Conservation (phyloP, 2,888 invertebrate species). For the Drosophila setosimentum region DNA sequence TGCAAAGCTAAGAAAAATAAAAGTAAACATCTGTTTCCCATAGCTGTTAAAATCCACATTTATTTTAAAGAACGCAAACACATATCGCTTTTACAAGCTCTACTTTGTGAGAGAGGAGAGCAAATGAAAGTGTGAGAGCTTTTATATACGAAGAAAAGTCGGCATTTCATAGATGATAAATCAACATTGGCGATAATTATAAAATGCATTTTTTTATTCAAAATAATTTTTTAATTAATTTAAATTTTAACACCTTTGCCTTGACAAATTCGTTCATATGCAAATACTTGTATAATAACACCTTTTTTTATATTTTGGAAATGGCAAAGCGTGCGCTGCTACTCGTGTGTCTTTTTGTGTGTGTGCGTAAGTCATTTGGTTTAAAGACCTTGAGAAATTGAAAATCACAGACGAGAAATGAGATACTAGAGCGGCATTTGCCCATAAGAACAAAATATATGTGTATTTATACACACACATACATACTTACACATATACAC, state of each 20-base stretch:
- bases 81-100: not conserved
- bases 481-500: conserved; percentile 1
- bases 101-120: not conserved
- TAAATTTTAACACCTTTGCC: conserved; percentile 41
- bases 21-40: conserved; percentile 18
- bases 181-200: conserved; percentile 9
- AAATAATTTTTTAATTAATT: conserved; percentile 19
- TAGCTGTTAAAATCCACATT: conserved; percentile 13
- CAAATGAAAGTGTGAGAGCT: not conserved
- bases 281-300: conserved; percentile 32
- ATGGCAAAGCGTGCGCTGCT: conserved; percentile 48
- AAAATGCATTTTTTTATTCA: conserved; percentile 1
- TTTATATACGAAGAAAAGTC: not conserved
- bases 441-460: conserved; percentile 71
- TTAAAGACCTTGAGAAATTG: conserved; percentile 71
- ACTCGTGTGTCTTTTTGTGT: conserved; percentile 29
- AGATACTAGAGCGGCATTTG: conserved; percentile 75
- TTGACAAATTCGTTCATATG: conserved; percentile 31
- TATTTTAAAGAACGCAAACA: conserved; percentile 11
- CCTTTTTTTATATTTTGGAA: conserved; percentile 36
- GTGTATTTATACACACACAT: conserved; percentile 6
- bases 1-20: not conserved
- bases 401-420: conserved; percentile 75
- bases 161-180: conserved; percentile 3
- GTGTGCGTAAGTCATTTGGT: conserved; percentile 57